Evolutionary conservation across 1,140 invertebrate genomes (phyloP).

Genomic region (Rhyzopertha dominica): DNA sequence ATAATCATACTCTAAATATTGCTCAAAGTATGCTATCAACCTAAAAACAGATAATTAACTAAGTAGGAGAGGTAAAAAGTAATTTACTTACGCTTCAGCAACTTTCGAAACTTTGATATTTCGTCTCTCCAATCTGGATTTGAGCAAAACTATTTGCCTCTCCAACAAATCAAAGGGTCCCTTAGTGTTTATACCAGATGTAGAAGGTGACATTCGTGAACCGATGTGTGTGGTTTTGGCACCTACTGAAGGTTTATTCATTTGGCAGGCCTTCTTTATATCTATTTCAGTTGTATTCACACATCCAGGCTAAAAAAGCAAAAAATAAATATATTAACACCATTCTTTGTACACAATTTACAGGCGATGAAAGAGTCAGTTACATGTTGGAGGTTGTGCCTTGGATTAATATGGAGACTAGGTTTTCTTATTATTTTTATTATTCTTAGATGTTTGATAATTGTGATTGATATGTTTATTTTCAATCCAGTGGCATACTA

Average conservation of each 20-base stretch:
- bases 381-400: too few species aligned
- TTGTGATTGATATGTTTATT: too few species aligned
- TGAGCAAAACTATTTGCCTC: slow-evolving; percentile 51
- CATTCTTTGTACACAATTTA: slow-evolving; percentile 6
- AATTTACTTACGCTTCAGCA: slow-evolving; percentile 78
- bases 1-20: slow-evolving; percentile 94
- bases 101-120: slow-evolving; percentile 97
- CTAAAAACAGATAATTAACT: slow-evolving; percentile 21
- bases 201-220: slow-evolving; percentile 57
- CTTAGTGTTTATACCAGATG: slow-evolving; percentile 48
- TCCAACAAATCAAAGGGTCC: slow-evolving; percentile 32
- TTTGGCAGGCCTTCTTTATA: slow-evolving; percentile 93
- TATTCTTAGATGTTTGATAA: too few species aligned
- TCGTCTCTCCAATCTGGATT: slow-evolving; percentile 75
- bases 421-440: too few species aligned
- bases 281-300: slow-evolving; percentile 99
- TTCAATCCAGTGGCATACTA: too few species aligned
- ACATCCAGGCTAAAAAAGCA: slow-evolving; percentile 77
- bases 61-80: neutral
- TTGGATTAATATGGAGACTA: too few species aligned
- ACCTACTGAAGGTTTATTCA: slow-evolving; percentile 62
- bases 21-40: slow-evolving; percentile 83
- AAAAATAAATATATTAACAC: slow-evolving; percentile 12
- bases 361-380: too few species aligned
- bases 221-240: slow-evolving; percentile 51